Evolutionary conservation across 1,140 invertebrate genomes (phyloP).

Genomic region (Riptortus pedestris): DNA sequence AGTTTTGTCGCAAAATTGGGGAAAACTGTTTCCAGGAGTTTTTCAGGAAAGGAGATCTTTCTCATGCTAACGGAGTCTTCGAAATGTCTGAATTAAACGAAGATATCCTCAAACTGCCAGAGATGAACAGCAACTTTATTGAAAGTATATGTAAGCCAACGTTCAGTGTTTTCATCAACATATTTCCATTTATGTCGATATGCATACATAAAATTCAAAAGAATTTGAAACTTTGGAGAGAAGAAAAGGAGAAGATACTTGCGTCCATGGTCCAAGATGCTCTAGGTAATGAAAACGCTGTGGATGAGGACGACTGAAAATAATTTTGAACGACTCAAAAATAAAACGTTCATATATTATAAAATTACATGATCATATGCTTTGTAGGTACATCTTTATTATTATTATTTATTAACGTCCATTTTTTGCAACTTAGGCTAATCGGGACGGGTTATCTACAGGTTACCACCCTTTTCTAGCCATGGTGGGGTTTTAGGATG

Average conservation of each 20-base stretch:
- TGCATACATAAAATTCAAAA: not conserved
- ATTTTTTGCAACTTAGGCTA: too few relatives aligned
- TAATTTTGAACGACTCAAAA: too few relatives aligned
- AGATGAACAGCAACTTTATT: not conserved
- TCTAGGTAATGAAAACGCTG: not conserved
- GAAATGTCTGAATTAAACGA: not conserved
- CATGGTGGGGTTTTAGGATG: too few relatives aligned
- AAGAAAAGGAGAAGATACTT: conserved; percentile 5
- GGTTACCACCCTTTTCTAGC: too few relatives aligned
- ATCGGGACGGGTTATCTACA: too few relatives aligned
- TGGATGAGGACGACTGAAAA: not conserved
- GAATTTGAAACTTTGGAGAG: not conserved
- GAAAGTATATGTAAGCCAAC: not conserved
- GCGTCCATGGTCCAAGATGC: not conserved
- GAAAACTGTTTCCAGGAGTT: not conserved
- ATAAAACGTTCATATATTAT: too few relatives aligned
- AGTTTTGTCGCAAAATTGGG: not conserved
- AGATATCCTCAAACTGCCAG: conserved; percentile 1
- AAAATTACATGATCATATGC: too few relatives aligned
- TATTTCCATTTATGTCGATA: not conserved
- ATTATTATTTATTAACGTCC: too few relatives aligned
- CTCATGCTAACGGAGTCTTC: not conserved
- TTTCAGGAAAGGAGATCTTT: not conserved
- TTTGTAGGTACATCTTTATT: too few relatives aligned
- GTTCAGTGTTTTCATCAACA: not conserved